phyloP scores from a whole-genome alignment of 2,797 vertebrate genomes.

The Hoplostethus atlanticus region DNA sequence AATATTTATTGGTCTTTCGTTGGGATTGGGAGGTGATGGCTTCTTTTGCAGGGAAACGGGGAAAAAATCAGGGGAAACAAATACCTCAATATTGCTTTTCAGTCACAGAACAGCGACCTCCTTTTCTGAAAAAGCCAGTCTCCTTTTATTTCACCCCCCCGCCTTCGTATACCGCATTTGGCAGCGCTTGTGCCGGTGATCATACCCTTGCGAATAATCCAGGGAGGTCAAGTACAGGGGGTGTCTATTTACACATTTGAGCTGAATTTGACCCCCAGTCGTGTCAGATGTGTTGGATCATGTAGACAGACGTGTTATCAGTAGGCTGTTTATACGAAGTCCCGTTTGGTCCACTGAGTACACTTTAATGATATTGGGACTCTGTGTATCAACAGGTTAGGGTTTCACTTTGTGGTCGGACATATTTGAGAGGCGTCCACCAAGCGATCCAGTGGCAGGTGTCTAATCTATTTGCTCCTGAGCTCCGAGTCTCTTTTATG shows the following conservation, averaged over 20 bases:
- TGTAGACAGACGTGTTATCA: slow-evolving; percentile 50
- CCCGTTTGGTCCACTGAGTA: slow-evolving; percentile 47
- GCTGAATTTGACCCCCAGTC: slow-evolving; percentile 73
- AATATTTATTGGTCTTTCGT: background rate
- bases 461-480: slow-evolving; percentile 53
- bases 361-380: slow-evolving; percentile 61
- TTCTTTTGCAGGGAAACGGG: slow-evolving; percentile 57
- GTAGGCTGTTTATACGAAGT: slow-evolving; percentile 61
- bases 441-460: slow-evolving; percentile 54
- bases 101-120: slow-evolving; percentile 55
- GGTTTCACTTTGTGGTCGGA: slow-evolving; percentile 67
- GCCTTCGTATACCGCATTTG: slow-evolving; percentile 70
- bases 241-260: slow-evolving; percentile 76
- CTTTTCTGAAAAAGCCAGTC: background rate
- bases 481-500: slow-evolving; percentile 18
- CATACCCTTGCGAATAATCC: slow-evolving; percentile 80
- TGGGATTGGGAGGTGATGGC: slow-evolving; percentile 20
- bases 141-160: slow-evolving; percentile 46
- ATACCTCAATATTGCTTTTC: slow-evolving; percentile 73
- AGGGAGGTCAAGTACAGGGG: slow-evolving; percentile 79
- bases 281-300: slow-evolving; percentile 56
- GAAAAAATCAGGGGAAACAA: slow-evolving; percentile 73
- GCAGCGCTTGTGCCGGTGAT: slow-evolving; percentile 79
- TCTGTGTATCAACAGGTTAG: slow-evolving; percentile 75
- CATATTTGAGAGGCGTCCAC: slow-evolving; percentile 40